phyloP scores from a whole-genome alignment of 2,888 invertebrate genomes.

The Cryptocephalus moraei region DNA sequence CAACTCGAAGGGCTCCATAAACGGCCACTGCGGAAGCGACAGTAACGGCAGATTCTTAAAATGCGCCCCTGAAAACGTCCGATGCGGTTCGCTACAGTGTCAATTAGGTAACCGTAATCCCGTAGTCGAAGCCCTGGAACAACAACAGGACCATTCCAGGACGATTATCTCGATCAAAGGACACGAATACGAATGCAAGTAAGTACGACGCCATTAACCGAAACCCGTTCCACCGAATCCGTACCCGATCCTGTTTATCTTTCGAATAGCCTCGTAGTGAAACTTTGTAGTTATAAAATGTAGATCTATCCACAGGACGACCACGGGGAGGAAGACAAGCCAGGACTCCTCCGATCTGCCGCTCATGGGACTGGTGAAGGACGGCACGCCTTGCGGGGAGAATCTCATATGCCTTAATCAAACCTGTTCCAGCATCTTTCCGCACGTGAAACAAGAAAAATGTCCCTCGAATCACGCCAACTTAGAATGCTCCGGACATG shows the following conservation, averaged over 20 bases:
- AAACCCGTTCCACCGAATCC: too few relatives aligned
- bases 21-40: constrained; percentile 91
- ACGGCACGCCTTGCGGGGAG: constrained; percentile 90
- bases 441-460: constrained; percentile 73
- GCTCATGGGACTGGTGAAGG: constrained; percentile 79
- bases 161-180: constrained; percentile 86
- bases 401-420: constrained; percentile 91
- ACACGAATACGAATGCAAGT: constrained; percentile 94
- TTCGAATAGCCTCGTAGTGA: too few relatives aligned
- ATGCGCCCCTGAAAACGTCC: constrained; percentile 70
- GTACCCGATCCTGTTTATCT: too few relatives aligned
- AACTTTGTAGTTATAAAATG: constrained; percentile 12
- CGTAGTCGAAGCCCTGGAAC: constrained; percentile 65
- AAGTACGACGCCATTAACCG: constrained; percentile 32
- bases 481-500: constrained; percentile 87
- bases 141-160: constrained; percentile 65
- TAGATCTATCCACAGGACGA: constrained; percentile 48
- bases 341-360: constrained; percentile 40
- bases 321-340: constrained; percentile 52
- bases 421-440: constrained; percentile 79
- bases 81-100: constrained; percentile 92
- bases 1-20: constrained; percentile 90
- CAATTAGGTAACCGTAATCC: constrained; percentile 79
- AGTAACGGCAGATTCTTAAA: constrained; percentile 63
- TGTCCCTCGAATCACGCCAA: constrained; percentile 86